Conservation (phyloP, 2,113 vertebrate genomes). For the Hippocampus comes region DNA sequence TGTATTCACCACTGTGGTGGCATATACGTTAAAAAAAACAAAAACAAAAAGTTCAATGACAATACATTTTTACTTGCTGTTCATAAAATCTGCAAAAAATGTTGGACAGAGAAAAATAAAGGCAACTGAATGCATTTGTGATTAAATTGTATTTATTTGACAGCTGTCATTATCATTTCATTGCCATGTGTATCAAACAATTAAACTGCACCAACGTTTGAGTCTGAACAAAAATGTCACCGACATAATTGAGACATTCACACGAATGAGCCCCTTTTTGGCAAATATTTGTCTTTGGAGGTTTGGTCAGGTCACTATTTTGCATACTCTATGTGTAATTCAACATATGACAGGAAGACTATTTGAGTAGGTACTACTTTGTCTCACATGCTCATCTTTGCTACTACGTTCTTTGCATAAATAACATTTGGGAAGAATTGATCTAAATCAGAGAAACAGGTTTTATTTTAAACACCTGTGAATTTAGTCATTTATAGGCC, state of each 20-base stretch:
- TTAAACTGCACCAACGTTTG: conserved; percentile 49
- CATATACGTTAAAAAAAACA: no score
- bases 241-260: conserved; percentile 50
- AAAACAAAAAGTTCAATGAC: background rate
- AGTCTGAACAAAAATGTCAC: conserved; percentile 40
- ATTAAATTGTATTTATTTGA: conserved; percentile 60
- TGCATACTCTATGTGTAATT: conserved; percentile 21
- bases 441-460: conserved; percentile 27
- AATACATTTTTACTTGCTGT: background rate
- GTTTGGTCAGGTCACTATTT: conserved; percentile 34
- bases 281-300: conserved; percentile 61
- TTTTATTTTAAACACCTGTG: conserved; percentile 21
- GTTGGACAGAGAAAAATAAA: background rate
- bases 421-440: conserved; percentile 44
- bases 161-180: conserved; percentile 23
- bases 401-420: conserved; percentile 57
- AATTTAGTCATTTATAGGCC: conserved; percentile 25
- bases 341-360: conserved; percentile 58
- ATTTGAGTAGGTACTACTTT: conserved; percentile 15
- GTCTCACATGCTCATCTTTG: conserved; percentile 18
- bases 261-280: conserved; percentile 50
- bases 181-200: conserved; percentile 49
- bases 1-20: background rate
- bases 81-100: background rate
- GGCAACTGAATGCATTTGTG: conserved; percentile 12